Evolutionary conservation across 1,140 invertebrate species (phyloP).

Genomic region (Leucophenga varia): DNA sequence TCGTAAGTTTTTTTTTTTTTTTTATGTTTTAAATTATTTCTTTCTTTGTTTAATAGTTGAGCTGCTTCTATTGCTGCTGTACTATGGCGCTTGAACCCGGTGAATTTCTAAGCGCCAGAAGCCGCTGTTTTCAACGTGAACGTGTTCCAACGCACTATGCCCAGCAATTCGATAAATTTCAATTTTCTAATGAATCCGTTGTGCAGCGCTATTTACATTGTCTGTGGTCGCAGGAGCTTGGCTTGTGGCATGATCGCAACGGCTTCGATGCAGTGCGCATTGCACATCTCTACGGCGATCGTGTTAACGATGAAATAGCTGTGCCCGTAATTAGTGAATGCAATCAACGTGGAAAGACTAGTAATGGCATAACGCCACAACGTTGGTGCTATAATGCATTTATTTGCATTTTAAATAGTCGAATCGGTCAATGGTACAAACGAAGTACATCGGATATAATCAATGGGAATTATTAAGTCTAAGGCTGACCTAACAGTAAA

Average conservation of each 20-base stretch:
- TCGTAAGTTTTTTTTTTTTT: no score
- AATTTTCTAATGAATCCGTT: conserved; percentile 11
- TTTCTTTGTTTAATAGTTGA: no score
- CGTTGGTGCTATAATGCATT: conserved; percentile 12
- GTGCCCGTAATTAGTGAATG: conserved; percentile 13
- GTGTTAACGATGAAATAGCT: conserved; percentile 12
- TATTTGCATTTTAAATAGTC: conserved; percentile 11
- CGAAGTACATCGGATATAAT: no score
- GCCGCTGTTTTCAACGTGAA: conserved; percentile 6
- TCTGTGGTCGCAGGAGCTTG: conserved; percentile 1
- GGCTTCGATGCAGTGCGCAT: conserved; percentile 13
- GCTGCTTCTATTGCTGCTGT: no score
- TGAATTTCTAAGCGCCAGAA: conserved; percentile 9
- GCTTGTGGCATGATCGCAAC: conserved; percentile 9
- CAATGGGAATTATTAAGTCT: no score
- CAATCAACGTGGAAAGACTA: conserved; percentile 4
- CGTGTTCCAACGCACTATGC: neutral
- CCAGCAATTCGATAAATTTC: conserved; percentile 4
- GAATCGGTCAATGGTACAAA: conserved; percentile 17
- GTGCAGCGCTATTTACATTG: conserved; percentile 13
- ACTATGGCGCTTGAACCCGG: no score
- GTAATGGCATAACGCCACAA: conserved; percentile 2
- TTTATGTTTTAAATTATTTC: no score
- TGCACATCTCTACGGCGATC: conserved; percentile 8
- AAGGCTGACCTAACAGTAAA: no score